Evolutionary conservation across 2,797 vertebrate species (phyloP), one percentile per base, ranked within the genome.

Genomic region (Alcedo atthis): DNA sequence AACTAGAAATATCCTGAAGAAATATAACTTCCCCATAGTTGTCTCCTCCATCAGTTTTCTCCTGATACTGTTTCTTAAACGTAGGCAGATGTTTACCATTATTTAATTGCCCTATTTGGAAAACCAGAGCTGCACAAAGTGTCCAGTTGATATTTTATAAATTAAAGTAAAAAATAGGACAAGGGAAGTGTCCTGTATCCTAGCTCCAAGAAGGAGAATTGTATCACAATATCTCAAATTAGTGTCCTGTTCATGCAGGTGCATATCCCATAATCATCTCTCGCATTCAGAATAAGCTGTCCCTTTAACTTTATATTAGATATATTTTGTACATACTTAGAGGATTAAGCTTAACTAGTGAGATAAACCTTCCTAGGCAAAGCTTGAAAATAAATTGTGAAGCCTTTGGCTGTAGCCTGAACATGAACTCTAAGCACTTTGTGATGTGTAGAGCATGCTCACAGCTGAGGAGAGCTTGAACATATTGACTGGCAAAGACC

Each of bases 201-300:
- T 69, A 20, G 7, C 21, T 62, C 26, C 8, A 6, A 33, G 43
- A 73, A 58, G 24, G 21, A 59, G 20, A 62, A 45, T 59, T 79
- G 4, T 73, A 35, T 69, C 18, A 12, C 0, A 0, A 2, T 83
- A 10, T 55, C 35, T 69, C 30, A 45, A 17, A n/a, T 28, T 4
- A 59, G 8, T 15, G 11, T 80, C 26, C 35, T 86, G 5, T 69
- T 85, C 21, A 45, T 59, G 48, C 26, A 90, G 40, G 8, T 46
- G 19, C 51, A 18, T 71, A 62, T 49, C 32, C 55, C 22, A n/a
- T n/a, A 85, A 66, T 28, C 2, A 1, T n/a, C 13, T 68, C 37
- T 62, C 32, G 35, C 0, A 1, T 66, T 90, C 12, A 25, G 69
- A 76, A 30, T 5, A 63, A 42, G 4, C 6, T 73, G 17, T 77